A percentile compares a stretch with the other conserved stretches of the same genome.
Evolutionary conservation across 2,797 vertebrate genomes (phyloP).

Genomic region (Lates japonicus): DNA sequence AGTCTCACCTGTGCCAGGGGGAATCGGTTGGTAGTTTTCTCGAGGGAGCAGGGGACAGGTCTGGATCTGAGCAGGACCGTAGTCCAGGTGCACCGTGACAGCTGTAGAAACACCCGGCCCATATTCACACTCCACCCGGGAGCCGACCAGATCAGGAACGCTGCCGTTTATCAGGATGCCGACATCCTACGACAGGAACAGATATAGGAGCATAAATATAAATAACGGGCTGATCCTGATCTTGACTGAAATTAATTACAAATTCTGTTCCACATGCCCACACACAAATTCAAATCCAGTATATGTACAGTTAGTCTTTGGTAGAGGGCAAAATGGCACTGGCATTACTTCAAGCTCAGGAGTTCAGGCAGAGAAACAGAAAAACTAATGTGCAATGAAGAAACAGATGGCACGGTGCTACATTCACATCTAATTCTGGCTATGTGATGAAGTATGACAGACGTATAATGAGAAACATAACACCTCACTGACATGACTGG

Average conservation of each 20-base stretch:
- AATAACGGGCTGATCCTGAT: slow-evolving; percentile 24
- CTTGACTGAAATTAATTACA: slow-evolving; percentile 26
- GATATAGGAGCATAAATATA: slow-evolving; percentile 28
- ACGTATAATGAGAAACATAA: slow-evolving; percentile 77
- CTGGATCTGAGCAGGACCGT: slow-evolving; percentile 89
- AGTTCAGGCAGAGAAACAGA: slow-evolving; percentile 55
- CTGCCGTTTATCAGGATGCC: slow-evolving; percentile 95
- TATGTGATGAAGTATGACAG: slow-evolving; percentile 73
- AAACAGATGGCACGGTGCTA: slow-evolving; percentile 77
- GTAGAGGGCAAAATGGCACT: slow-evolving; percentile 29
- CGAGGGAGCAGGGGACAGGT: slow-evolving; percentile 92
- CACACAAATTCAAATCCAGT: slow-evolving; percentile 15
- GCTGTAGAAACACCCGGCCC: slow-evolving; percentile 85
- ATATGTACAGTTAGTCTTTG: slow-evolving; percentile 13
- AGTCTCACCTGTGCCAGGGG: slow-evolving; percentile 87
- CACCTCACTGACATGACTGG: slow-evolving; percentile 71
- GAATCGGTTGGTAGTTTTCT: slow-evolving; percentile 86
- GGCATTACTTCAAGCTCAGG: slow-evolving; percentile 47
- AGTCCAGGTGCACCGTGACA: slow-evolving; percentile 89
- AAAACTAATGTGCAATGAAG: slow-evolving; percentile 60
- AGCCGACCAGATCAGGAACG: slow-evolving; percentile 91
- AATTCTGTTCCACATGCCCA: slow-evolving; percentile 10
- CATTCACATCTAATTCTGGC: slow-evolving; percentile 73
- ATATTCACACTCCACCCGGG: slow-evolving; percentile 93
- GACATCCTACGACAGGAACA: slow-evolving; percentile 84